Percentiles rank a stretch among this genome's conserved stretches.
These are phyloP conservation scores for Pogona vitticeps DNA, from an alignment of 2,113 vertebrate species.

Conservation along the genomic window DNA sequence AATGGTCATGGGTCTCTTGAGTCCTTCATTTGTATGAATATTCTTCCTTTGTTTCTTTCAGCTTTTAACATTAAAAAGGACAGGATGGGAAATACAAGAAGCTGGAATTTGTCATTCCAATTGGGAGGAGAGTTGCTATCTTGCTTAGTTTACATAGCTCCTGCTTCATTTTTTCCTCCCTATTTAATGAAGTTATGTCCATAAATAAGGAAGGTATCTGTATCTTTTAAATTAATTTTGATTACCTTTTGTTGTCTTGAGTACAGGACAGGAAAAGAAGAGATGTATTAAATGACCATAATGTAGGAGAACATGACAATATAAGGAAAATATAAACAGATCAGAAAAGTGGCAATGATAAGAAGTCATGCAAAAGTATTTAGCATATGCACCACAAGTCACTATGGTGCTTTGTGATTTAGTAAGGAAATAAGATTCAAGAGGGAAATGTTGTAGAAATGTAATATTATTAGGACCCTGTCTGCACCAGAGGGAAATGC, in stretches of 20 bases:
- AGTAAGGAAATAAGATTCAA: neutral
- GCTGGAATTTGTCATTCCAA: neutral
- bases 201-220: no score
- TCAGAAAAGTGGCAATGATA: neutral
- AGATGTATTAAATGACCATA: neutral
- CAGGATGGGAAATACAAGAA: neutral
- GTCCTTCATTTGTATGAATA: neutral
- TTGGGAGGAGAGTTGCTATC: neutral
- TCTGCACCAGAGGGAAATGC: slow-evolving; percentile 20
- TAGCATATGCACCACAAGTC: neutral
- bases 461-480: neutral
- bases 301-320: neutral
- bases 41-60: neutral
- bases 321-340: neutral
- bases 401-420: neutral
- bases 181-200: neutral
- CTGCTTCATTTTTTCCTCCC: neutral
- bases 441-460: neutral
- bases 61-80: neutral
- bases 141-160: neutral
- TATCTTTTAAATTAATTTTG: neutral
- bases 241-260: neutral
- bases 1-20: no score
- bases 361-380: neutral
- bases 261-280: neutral